Base-by-base conservation (phyloP, 1,140 invertebrate genomes). In the Sipha flava region DNA sequence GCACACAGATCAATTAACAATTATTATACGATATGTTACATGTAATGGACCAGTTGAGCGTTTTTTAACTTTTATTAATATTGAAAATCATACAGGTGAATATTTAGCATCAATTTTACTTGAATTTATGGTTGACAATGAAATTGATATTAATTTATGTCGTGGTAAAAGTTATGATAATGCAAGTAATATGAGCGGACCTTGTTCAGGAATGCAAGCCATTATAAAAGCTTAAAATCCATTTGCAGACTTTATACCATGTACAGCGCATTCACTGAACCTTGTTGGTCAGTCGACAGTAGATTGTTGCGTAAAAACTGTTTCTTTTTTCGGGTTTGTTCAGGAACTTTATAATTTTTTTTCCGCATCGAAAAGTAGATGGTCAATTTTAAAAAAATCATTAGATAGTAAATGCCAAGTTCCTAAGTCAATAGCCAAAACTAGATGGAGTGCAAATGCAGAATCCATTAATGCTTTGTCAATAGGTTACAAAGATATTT, bases 161-260 rank as follows among this genome's bases (percentile, higher is more conserved):
- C 57, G 81, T 54, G 83, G 81, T 18, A 83, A 84, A 81, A 80
- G 81, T 12, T 84, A 84, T 77, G 83, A 84, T 57, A 84, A 82
- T 68, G 83, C 82, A 26, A 57, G 52, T 21, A 79, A 66, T 47
- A 80, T 81, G 68, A 43, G 49, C 21, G 43, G 77, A 37, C 26
- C 21, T 79, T 84, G 82, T 64, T 81, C 79, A 43, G 84, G 84
- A n/a, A 77, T 83, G 18, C 82, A 84, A 83, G 80, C 85, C 81
- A 73, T 80, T 80, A 84, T 86, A 70, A 81, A 83, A 79, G 79
- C 82, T 80, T 81, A 73, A 7, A 64, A 64, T 79, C 23, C 0
- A 43, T 45, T 79, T 16, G 40, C 37, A 37, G 54, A 59, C 18
- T 80, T 34, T 57, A 26, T 68, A 2, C 47, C 64, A 81, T 80